Evolutionary conservation across 2,113 vertebrate genomes (phyloP).

Genomic region (Eidolon helvum): DNA sequence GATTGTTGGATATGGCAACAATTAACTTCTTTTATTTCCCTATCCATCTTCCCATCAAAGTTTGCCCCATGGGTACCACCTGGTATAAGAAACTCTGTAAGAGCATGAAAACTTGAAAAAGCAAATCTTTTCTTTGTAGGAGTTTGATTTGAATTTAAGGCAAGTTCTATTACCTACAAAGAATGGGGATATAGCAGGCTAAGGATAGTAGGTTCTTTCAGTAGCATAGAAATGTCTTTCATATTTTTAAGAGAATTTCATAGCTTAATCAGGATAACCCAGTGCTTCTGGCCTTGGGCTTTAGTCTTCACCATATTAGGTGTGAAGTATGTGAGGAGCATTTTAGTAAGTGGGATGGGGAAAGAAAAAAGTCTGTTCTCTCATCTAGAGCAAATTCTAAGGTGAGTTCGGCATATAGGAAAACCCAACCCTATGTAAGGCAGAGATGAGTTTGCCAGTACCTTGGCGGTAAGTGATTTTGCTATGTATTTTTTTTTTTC

Average conservation of each 20-base stretch:
- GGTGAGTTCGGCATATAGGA: accelerated
- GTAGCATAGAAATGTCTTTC: too few species aligned
- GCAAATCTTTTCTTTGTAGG: neutral
- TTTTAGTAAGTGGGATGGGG: too few species aligned
- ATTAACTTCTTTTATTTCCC: too few species aligned
- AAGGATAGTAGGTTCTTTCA: neutral
- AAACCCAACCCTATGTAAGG: neutral
- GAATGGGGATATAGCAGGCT: neutral
- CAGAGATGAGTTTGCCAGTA: neutral
- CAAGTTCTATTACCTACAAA: too few species aligned
- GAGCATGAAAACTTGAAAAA: neutral
- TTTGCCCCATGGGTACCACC: neutral
- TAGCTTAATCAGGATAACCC: neutral
- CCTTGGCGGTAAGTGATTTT: neutral
- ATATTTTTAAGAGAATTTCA: neutral
- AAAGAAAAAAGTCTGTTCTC: too few species aligned
- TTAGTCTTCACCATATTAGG: neutral
- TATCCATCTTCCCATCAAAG: neutral
- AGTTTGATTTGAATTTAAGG: neutral
- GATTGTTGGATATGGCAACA: neutral
- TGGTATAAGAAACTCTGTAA: neutral
- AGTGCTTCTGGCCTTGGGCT: neutral
- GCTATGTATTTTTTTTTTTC: neutral
- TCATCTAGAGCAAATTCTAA: too few species aligned
- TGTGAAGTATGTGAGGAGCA: too few species aligned